Conservation (phyloP, 1,140 invertebrate genomes). For the Parapsyche elsis region DNA sequence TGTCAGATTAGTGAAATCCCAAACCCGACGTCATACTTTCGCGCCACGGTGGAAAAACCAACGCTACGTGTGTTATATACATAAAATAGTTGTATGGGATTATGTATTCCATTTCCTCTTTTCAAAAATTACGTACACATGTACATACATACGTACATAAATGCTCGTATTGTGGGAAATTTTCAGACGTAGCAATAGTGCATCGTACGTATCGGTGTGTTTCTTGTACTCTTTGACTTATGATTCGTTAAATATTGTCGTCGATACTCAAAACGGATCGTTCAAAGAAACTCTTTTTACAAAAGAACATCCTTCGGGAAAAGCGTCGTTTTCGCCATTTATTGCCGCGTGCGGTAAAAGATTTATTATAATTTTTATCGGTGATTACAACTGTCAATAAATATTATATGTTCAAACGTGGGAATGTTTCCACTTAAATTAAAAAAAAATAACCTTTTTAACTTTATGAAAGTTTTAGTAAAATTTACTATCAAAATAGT, state of each 20-base stretch:
- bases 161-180: no score
- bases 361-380: constrained; percentile 49
- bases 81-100: no score
- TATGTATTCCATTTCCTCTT: no score
- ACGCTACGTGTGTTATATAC: not conserved
- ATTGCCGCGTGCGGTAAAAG: constrained; percentile 4
- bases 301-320: constrained; percentile 32
- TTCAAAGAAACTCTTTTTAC: constrained; percentile 16
- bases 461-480: no score
- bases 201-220: not conserved
- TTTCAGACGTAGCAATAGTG: no score
- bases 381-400: constrained; percentile 38
- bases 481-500: no score
- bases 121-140: no score
- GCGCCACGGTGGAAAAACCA: constrained; percentile 26
- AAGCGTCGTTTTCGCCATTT: constrained; percentile 12
- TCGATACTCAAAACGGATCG: not conserved
- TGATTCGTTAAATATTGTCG: not conserved
- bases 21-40: constrained; percentile 41
- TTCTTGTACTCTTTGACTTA: not conserved
- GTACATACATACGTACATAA: no score
- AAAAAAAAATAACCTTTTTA: no score
- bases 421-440: no score
- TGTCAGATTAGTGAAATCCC: constrained; percentile 54
- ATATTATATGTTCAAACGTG: no score